phyloP scores from a whole-genome alignment of 2,797 vertebrate genomes.

The Ctenochaetus hawaiiensis region DNA sequence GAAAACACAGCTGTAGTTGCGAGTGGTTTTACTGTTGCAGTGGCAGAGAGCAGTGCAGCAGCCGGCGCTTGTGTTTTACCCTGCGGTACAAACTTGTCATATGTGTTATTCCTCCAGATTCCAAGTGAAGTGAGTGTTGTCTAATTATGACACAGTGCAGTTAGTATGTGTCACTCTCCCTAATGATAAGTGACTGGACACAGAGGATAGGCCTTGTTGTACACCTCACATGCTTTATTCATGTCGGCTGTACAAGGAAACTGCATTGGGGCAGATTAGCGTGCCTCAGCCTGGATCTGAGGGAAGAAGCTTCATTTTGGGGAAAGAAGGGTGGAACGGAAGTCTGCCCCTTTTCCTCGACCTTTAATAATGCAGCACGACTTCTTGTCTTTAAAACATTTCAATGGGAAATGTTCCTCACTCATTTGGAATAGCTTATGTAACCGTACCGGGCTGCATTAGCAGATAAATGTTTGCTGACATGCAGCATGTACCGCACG shows the following conservation, averaged over 20 bases:
- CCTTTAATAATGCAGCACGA: conserved; percentile 44
- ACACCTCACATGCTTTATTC: conserved; percentile 78
- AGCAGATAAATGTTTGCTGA: conserved; percentile 26
- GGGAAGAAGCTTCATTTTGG: conserved; percentile 33
- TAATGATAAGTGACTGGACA: conserved; percentile 82
- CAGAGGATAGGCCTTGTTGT: conserved; percentile 69
- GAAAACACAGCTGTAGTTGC: conserved; percentile 27
- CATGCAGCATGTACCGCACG: background rate
- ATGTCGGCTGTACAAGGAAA: conserved; percentile 74
- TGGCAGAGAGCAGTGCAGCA: conserved; percentile 35
- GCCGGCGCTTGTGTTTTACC: conserved; percentile 43
- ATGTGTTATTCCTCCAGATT: conserved; percentile 65
- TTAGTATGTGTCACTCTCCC: conserved; percentile 73
- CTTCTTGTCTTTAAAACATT: conserved; percentile 18
- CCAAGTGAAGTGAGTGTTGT: conserved; percentile 63
- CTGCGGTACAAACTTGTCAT: conserved; percentile 62
- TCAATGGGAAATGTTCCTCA: background rate
- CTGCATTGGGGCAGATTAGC: conserved; percentile 63
- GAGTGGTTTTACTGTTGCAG: conserved; percentile 18
- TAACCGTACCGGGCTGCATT: conserved; percentile 6
- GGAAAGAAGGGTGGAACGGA: background rate
- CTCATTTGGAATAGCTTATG: conserved; percentile 29
- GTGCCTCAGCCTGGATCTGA: conserved; percentile 29
- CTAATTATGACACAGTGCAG: conserved; percentile 79
- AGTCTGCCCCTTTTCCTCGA: conserved; percentile 6